These are phyloP conservation scores for Pasiphila rectangulata DNA, from an alignment of 2,888 invertebrate species.

Conservation along the genomic window DNA sequence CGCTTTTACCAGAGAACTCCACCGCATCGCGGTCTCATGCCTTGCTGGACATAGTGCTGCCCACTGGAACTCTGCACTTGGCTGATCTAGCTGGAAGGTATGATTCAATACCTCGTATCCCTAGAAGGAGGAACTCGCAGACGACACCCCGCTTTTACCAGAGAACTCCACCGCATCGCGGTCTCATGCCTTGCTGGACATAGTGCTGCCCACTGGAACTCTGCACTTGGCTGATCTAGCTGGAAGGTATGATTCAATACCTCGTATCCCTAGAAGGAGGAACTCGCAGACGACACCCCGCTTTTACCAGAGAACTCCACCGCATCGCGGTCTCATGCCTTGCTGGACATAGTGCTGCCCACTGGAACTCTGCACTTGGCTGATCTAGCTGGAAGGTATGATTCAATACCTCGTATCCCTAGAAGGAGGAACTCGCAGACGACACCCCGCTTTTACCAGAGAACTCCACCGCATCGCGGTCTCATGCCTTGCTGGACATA, in stretches of 20 bases:
- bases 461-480: no score
- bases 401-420: no score
- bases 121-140: conserved; percentile 82
- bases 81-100: conserved; percentile 72
- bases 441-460: no score
- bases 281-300: conserved; percentile 83
- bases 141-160: conserved; percentile 86
- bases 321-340: conserved; percentile 87
- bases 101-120: conserved; percentile 63
- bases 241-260: conserved; percentile 48
- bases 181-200: conserved; percentile 86
- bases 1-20: conserved; percentile 85
- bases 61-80: conserved; percentile 81
- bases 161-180: conserved; percentile 85
- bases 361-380: conserved; percentile 82
- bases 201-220: conserved; percentile 82
- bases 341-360: conserved; percentile 83
- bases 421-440: no score
- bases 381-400: conserved; percentile 67
- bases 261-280: conserved; percentile 82
- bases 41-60: conserved; percentile 83
- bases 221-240: conserved; percentile 78
- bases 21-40: conserved; percentile 88
- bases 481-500: no score
- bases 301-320: conserved; percentile 85